Conservation (phyloP, 2,113 vertebrate species). For the Origma solitaria region DNA sequence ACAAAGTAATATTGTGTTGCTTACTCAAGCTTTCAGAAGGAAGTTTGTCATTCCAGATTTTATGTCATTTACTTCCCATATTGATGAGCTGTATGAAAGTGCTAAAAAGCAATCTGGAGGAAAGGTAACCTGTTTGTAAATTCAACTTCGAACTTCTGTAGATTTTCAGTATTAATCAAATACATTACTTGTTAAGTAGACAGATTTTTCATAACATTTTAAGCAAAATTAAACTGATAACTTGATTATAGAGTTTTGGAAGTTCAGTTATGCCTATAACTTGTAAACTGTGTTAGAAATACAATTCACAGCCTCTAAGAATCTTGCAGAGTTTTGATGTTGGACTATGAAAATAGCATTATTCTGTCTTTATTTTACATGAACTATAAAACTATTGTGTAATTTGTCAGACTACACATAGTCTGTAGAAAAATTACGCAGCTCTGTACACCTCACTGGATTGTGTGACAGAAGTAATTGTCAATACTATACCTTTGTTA, state of each 20-base stretch:
- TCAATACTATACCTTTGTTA: neutral
- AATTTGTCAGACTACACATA: neutral
- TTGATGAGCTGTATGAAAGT: slow-evolving; percentile 88
- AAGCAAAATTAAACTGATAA: neutral
- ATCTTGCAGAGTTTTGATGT: neutral
- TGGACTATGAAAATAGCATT: neutral
- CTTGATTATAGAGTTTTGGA: neutral
- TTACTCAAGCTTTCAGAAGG: slow-evolving; percentile 97
- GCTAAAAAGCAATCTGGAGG: slow-evolving; percentile 92
- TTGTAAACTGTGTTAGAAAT: neutral
- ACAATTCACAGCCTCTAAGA: neutral
- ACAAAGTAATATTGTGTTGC: slow-evolving; percentile 97
- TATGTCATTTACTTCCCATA: slow-evolving; percentile 91
- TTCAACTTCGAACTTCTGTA: neutral
- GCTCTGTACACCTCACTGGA: neutral
- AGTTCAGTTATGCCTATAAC: neutral
- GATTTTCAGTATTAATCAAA: neutral
- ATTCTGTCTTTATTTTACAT: neutral
- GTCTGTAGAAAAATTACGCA: neutral
- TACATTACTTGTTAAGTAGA: neutral
- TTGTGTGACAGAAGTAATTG: neutral
- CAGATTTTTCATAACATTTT: neutral
- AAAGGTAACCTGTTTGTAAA: slow-evolving; percentile 74
- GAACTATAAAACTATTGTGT: neutral
- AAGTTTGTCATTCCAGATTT: slow-evolving; percentile 99